phyloP scores from a whole-genome alignment of 2,888 invertebrate genomes.

The Punctoribates punctum region DNA sequence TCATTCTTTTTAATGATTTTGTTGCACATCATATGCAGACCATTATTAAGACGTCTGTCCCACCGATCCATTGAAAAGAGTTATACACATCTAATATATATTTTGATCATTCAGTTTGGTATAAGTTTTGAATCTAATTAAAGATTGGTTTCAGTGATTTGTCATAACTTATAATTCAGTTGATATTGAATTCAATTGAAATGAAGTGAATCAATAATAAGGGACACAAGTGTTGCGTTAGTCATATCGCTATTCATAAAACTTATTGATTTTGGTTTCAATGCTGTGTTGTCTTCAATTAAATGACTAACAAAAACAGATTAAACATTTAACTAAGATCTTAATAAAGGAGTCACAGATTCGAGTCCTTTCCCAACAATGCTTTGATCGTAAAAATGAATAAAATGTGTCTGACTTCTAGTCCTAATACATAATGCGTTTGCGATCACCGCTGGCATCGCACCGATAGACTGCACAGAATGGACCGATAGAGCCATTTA shows the following conservation, averaged over 20 bases:
- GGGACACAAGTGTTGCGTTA: constrained; percentile 20
- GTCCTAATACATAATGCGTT: not conserved
- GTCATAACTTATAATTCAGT: not conserved
- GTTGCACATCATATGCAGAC: not conserved
- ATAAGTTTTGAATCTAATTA: not conserved
- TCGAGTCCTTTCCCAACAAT: not conserved
- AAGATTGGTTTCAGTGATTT: too few species aligned
- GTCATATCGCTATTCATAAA: not conserved
- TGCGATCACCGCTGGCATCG: not conserved
- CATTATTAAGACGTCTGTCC: too few species aligned
- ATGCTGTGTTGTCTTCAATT: too few species aligned
- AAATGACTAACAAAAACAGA: not conserved
- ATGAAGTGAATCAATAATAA: constrained; percentile 5
- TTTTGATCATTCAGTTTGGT: too few species aligned
- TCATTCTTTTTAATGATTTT: not conserved
- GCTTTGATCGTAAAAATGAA: not conserved
- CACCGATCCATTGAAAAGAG: too few species aligned
- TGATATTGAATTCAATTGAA: not conserved
- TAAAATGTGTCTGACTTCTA: not conserved
- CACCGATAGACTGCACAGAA: not conserved
- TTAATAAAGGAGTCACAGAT: constrained; percentile 22
- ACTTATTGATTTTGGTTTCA: not conserved
- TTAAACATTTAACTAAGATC: constrained; percentile 17
- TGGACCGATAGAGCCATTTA: constrained; percentile 18
- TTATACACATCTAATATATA: too few species aligned